Percentiles rank a stretch among this genome's conserved stretches.
Conservation (phyloP, 2,113 vertebrate species). For the Promerops cafer region DNA sequence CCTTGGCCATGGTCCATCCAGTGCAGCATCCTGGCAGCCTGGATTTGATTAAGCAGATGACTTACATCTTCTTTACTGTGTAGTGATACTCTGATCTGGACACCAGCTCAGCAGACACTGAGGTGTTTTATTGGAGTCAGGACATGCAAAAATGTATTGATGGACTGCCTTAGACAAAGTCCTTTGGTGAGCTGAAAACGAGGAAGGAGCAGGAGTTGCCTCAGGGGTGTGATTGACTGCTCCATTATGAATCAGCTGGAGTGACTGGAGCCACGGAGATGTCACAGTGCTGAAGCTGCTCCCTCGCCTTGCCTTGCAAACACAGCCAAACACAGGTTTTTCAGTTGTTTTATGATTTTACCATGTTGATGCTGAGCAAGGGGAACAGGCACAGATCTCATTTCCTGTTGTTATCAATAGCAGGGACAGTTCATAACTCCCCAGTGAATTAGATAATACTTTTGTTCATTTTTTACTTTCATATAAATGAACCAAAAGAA, state of each 20-base stretch:
- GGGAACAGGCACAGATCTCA: neutral
- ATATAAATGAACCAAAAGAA: neutral
- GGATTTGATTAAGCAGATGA: neutral
- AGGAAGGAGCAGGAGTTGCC: neutral
- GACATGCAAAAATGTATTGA: neutral
- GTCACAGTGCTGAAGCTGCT: neutral
- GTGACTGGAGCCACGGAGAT: neutral
- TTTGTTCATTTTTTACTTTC: neutral
- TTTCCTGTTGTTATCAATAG: slow-evolving; percentile 64
- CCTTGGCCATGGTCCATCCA: neutral
- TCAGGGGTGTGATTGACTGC: neutral
- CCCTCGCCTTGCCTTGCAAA: neutral
- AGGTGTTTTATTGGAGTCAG: neutral
- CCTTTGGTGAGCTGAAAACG: neutral
- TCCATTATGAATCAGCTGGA: neutral
- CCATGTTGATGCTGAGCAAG: neutral
- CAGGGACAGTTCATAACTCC: slow-evolving; percentile 35
- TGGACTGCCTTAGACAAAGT: neutral
- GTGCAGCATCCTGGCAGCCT: neutral
- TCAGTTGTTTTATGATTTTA: neutral
- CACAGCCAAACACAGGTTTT: neutral
- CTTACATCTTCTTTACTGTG: neutral
- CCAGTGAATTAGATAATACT: neutral
- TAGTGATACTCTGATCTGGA: neutral
- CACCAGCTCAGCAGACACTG: neutral